Percentiles rank a stretch among this genome's conserved stretches.
Conservation (phyloP, 2,888 invertebrate species). For the Lucinisca nassula region DNA sequence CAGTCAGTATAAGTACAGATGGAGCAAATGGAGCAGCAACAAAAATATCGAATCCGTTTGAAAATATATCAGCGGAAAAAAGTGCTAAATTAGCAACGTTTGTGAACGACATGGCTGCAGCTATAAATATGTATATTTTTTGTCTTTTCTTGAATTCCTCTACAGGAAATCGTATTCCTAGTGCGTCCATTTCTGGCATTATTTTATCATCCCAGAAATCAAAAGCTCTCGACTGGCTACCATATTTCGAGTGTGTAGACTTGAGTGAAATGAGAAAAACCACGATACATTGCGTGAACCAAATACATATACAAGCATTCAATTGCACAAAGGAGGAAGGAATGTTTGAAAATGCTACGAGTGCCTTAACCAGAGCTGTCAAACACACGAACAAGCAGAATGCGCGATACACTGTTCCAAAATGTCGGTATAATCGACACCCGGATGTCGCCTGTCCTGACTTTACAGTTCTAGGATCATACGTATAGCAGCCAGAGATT, state of each 20-base stretch:
- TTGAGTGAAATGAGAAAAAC: background rate
- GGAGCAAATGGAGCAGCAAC: background rate
- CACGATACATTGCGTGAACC: background rate
- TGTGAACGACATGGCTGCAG: background rate
- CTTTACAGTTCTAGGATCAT: background rate
- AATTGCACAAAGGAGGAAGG: background rate
- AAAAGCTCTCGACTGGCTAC: background rate
- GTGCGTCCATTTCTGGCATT: background rate
- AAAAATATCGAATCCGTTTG: background rate
- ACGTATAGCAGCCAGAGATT: slow-evolving; percentile 9
- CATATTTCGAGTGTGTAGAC: background rate
- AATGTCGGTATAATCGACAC: background rate
- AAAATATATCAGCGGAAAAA: background rate
- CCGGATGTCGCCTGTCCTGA: background rate
- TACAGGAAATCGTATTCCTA: background rate
- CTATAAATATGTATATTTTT: background rate
- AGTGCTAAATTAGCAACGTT: background rate
- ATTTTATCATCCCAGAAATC: background rate
- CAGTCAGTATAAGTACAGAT: background rate
- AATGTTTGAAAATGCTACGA: background rate
- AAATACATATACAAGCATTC: background rate
- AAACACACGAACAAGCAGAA: background rate
- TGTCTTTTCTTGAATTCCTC: background rate
- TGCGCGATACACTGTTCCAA: background rate
- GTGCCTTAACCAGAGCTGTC: background rate